Base-by-base conservation (phyloP, 2,113 vertebrate genomes). In the Apaloderma vittatum region DNA sequence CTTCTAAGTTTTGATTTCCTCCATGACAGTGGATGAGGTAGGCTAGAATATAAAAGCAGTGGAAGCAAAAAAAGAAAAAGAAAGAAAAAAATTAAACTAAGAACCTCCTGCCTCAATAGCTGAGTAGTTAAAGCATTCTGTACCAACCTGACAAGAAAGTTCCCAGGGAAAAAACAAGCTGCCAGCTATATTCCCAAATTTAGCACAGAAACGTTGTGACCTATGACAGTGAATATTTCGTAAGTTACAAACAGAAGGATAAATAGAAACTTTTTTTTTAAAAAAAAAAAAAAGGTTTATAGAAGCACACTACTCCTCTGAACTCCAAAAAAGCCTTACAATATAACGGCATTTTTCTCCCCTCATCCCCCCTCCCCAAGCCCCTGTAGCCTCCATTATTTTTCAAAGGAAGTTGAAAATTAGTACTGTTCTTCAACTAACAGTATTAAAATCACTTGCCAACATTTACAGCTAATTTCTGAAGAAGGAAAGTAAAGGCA, bases 181-280 rank as follows among this genome's bases (percentile, higher is more conserved):
- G 92, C 72, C 77, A 96, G 96, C 78, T 92, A 86, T 20, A 90
- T 62, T 86, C 85, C 94, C 96, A 95, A 88, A 96, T 92, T 95
- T 95, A 95, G 96, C 84, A 90, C 48, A 93, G 77, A 94, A 97
- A 92, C 54, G 72, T 8, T 81, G 58, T 87, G 88, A 86, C 83
- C 81, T 95, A 73, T 65, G 90, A 72, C 90, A 88, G 66, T 23
- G 8, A 95, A 95, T 83, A 91, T 88, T 97, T 97, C 52, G 3
- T 88, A 93, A 97, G 87, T 95, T 91, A 87, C 65, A 89, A 83
- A 49, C 78, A 94, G 2, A 77, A 88, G 82, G 66, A 94, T 66
- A 97, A 97, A 97, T 72, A 92, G 90, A 95, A 95, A 87, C 57
- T 71, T 87, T 11, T 9, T 40, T 40, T 40, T 40, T 40, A 12